These are phyloP conservation scores for Drosophila putrida DNA, from an alignment of 2,888 invertebrate genomes.

Conservation along the genomic window DNA sequence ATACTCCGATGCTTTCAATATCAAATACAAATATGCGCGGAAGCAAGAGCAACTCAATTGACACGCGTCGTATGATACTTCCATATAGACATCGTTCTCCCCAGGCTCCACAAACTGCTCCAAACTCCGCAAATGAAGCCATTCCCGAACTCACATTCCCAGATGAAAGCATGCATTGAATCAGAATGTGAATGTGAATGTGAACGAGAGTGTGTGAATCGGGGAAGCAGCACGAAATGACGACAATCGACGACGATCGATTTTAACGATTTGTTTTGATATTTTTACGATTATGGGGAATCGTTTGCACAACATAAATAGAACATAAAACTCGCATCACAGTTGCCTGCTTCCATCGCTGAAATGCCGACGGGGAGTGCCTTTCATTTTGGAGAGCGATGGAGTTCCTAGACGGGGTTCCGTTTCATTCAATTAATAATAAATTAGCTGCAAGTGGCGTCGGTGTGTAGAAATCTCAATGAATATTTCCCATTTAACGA, in stretches of 20 bases:
- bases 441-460: constrained; percentile 69
- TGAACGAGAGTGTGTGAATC: constrained; percentile 20
- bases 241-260: constrained; percentile 81
- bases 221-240: constrained; percentile 38
- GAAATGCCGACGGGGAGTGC: constrained; percentile 2
- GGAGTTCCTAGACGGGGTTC: constrained; percentile 18
- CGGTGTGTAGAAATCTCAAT: constrained; percentile 72
- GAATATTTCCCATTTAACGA: constrained; percentile 67
- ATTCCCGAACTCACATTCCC: constrained; percentile 27
- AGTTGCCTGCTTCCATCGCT: constrained; percentile 10
- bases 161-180: constrained; percentile 44
- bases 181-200: constrained; percentile 51
- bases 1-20: constrained; percentile 36
- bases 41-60: constrained; percentile 64
- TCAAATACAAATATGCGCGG: constrained; percentile 60
- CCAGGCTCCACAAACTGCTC: constrained; percentile 37
- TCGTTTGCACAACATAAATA: constrained; percentile 86
- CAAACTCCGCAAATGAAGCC: constrained; percentile 65
- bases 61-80: constrained; percentile 66
- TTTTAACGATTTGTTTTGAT: constrained; percentile 86
- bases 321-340: constrained; percentile 83
- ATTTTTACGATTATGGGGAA: constrained; percentile 86
- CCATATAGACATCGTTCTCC: constrained; percentile 25
- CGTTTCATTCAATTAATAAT: constrained; percentile 76
- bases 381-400: constrained; percentile 4